Evolutionary conservation across 2,888 invertebrate species (phyloP).

Genomic region (Eristalis intricaria): DNA sequence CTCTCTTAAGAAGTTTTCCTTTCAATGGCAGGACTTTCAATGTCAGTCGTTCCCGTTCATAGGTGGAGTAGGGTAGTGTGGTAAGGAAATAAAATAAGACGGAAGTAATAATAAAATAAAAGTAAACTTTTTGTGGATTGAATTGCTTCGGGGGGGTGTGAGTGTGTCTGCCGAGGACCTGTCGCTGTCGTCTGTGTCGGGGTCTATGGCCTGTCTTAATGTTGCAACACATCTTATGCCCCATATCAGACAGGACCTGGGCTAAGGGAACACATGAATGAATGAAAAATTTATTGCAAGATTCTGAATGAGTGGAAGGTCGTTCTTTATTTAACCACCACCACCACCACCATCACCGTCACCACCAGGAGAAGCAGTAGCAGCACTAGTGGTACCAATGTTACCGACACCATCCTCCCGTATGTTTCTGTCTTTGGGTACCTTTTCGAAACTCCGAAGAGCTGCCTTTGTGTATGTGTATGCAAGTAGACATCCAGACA

Average conservation of each 20-base stretch:
- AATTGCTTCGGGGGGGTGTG: constrained; percentile 1
- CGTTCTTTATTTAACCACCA: constrained; percentile 32
- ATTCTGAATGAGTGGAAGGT: constrained; percentile 60
- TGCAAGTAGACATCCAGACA: constrained; percentile 58
- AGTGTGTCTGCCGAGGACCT: constrained; percentile 13
- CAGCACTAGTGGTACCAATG: background rate
- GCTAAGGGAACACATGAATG: constrained; percentile 59
- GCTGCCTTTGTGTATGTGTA: constrained; percentile 45
- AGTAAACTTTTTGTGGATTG: constrained; percentile 56
- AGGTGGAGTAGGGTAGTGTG: constrained; percentile 19
- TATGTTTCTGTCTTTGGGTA: constrained; percentile 16
- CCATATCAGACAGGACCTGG: constrained; percentile 31
- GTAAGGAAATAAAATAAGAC: constrained; percentile 54
- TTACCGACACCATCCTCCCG: constrained; percentile 2
- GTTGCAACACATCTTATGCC: constrained; percentile 47
- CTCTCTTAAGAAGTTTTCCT: constrained; percentile 68
- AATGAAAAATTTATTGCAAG: constrained; percentile 70
- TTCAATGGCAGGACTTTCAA: constrained; percentile 41
- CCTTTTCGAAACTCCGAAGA: constrained; percentile 38
- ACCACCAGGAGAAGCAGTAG: background rate
- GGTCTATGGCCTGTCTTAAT: constrained; percentile 68
- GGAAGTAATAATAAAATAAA: constrained; percentile 61
- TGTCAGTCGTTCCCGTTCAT: constrained; percentile 35
- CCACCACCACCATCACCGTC: background rate
- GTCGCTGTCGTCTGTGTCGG: background rate